Evolutionary conservation across 2,113 vertebrate species (phyloP).

Genomic region (Bos indicus): DNA sequence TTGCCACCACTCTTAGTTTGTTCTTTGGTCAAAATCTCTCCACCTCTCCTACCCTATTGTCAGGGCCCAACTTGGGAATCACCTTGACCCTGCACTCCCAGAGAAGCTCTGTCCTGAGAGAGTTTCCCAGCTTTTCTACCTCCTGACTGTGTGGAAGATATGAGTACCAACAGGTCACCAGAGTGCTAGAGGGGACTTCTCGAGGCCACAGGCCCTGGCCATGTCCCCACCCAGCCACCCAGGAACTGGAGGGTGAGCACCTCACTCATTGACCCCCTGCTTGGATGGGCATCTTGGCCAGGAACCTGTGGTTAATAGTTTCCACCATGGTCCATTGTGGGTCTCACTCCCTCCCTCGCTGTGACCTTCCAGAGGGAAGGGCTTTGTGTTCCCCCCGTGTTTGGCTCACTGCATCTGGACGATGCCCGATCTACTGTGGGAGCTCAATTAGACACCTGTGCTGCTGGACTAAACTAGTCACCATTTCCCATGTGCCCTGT

Average conservation of each 20-base stretch:
- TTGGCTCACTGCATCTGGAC: too few relatives aligned
- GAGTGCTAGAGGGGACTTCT: not conserved
- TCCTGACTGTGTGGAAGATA: rapidly evolving
- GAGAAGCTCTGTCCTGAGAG: not conserved
- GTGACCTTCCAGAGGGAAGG: not conserved
- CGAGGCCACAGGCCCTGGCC: not conserved
- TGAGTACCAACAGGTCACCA: not conserved
- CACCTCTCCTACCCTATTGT: not conserved
- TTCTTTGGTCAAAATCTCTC: not conserved
- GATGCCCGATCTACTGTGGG: rapidly evolving
- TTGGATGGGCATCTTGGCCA: rapidly evolving
- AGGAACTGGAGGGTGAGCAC: too few relatives aligned
- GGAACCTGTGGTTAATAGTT: not conserved
- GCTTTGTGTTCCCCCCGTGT: too few relatives aligned
- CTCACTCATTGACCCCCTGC: not conserved
- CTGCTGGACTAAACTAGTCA: not conserved
- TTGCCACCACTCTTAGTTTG: not conserved
- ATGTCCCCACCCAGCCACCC: not conserved
- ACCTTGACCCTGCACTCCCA: not conserved
- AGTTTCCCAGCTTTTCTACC: not conserved
- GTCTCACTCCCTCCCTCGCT: rapidly evolving
- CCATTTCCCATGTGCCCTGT: not conserved
- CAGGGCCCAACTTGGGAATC: not conserved
- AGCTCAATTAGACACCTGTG: rapidly evolving
- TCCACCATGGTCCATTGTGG: rapidly evolving